phyloP scores from a whole-genome alignment of 2,113 vertebrate genomes.

The Carassius auratus region DNA sequence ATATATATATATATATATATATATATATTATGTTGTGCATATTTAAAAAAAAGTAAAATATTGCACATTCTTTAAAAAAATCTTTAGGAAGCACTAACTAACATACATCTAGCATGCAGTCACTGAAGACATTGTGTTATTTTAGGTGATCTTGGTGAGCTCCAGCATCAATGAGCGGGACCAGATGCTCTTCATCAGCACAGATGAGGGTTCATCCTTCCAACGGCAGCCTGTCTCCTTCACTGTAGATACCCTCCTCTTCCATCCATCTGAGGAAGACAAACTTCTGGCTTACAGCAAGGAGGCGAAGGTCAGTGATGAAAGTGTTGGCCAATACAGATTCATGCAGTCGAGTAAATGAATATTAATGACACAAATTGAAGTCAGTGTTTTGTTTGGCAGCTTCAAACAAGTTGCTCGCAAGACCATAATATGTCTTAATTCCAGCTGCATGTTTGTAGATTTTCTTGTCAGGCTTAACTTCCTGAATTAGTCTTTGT shows the following conservation, averaged over 20 bases:
- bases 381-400: background rate
- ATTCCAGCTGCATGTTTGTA: background rate
- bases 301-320: conserved; percentile 82
- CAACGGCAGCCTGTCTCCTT: conserved; percentile 86
- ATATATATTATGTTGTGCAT: too few species aligned
- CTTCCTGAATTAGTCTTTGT: conserved; percentile 19
- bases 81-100: background rate
- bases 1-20: too few species aligned
- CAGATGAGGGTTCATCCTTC: conserved; percentile 90
- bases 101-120: conserved; percentile 1
- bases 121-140: conserved; percentile 20
- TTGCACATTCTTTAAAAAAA: too few species aligned
- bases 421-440: background rate
- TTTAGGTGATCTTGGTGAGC: conserved; percentile 91
- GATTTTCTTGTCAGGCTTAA: conserved; percentile 20
- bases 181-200: conserved; percentile 93
- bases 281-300: conserved; percentile 91
- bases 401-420: background rate
- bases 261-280: conserved; percentile 94
- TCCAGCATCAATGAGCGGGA: conserved; percentile 89
- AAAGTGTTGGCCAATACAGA: background rate
- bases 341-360: background rate
- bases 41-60: too few species aligned
- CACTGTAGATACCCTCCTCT: conserved; percentile 86
- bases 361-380: conserved; percentile 5